Base-by-base conservation (phyloP, 2,113 vertebrate genomes). In the Heterotis niloticus region DNA sequence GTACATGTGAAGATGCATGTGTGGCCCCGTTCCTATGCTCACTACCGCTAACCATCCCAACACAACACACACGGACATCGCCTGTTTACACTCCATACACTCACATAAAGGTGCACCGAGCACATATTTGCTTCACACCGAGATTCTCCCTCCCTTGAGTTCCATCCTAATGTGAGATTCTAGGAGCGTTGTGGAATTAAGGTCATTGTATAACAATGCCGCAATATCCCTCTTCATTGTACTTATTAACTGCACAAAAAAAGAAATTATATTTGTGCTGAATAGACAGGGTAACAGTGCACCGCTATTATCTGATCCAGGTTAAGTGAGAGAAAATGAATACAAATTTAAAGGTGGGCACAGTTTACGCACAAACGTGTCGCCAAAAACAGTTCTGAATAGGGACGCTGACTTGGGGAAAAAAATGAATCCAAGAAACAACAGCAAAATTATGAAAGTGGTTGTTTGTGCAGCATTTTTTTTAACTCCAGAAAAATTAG, bases 401-500 rank as follows among this genome's bases (percentile, higher is more conserved):
- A 57, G 71, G 17, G 71, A 26, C 9, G 12, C 44, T 72, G 51
- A 44, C 54, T 74, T 59, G 59, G 11, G 20, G 13, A 17, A 62
- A 26, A 51, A 59, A 54, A 26, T 23, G 28, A 74, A 74, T 74
- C 23, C 26, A 59, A 74, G 71, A 12, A 54, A 13, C 52, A 17
- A 74, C 26, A 72, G 70, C 24, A 51, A 44, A 44, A 44, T 44
- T 17, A 52, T 71, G 10, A 71, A 10, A 73, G 54, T 24, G 26
- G 23, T 74, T n/a, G n/a, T 17, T n/a, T 65, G 17, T 16, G 18
- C 23, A 2, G 64, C n/a, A 1, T n/a, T 23, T 65, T 23, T 5
- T 70, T 64, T 18, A 64, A 34, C n/a, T 75, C n/a, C 18, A 68
- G 64, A 79, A 29, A n/a, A n/a, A 13, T 18, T 13, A 69, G 68